Conservation (phyloP, 2,888 invertebrate species). For the Diaprepes abbreviatus region DNA sequence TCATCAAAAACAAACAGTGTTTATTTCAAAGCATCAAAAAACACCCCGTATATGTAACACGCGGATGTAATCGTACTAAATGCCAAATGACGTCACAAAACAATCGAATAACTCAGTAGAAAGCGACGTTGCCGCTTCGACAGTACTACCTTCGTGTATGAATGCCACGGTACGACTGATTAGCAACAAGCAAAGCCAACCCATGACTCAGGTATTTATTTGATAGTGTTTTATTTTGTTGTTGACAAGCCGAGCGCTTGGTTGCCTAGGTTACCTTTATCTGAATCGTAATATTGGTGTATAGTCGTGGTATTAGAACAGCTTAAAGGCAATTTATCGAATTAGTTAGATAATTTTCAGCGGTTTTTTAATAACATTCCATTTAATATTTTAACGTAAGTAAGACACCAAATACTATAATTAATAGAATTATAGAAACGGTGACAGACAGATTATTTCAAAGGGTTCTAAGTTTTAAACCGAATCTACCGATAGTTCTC, state of each 20-base stretch:
- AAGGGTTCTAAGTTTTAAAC: too few species aligned
- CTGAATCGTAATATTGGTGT: slow-evolving; percentile 2
- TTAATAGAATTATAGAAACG: too few species aligned
- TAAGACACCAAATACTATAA: too few species aligned
- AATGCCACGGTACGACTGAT: slow-evolving; percentile 31
- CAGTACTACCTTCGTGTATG: slow-evolving; percentile 11
- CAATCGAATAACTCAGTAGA: slow-evolving; percentile 17
- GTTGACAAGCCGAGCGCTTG: slow-evolving; percentile 25
- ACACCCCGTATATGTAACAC: slow-evolving; percentile 21
- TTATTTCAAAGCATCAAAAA: background rate
- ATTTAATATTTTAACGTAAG: too few species aligned
- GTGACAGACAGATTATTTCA: too few species aligned
- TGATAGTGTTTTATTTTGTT: slow-evolving; percentile 31
- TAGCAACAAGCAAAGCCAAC: slow-evolving; percentile 23
- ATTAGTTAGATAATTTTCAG: background rate
- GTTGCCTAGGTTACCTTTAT: slow-evolving; percentile 36
- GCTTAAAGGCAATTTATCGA: background rate
- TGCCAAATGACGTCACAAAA: slow-evolving; percentile 25
- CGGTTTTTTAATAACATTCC: too few species aligned
- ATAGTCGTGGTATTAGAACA: slow-evolving; percentile 15
- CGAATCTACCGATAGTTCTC: too few species aligned
- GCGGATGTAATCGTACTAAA: slow-evolving; percentile 20
- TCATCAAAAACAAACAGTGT: background rate
- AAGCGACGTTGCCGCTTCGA: slow-evolving; percentile 12
- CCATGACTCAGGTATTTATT: slow-evolving; percentile 23